Evolutionary conservation across 1,140 invertebrate species (phyloP).

Genomic region (Plectrocnemia conspersa): DNA sequence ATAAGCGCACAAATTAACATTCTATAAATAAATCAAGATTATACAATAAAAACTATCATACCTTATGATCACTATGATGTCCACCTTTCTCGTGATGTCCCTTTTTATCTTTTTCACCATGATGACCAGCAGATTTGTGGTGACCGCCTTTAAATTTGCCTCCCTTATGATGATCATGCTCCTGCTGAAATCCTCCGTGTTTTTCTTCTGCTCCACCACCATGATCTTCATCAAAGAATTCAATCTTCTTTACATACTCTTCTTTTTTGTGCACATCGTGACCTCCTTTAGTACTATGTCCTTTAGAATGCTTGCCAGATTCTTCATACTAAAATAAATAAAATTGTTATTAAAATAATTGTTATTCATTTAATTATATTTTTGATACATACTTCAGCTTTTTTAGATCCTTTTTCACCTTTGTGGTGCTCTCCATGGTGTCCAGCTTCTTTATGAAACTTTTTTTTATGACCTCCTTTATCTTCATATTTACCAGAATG

Average conservation of each 20-base stretch:
- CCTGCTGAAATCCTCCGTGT: constrained; percentile 56
- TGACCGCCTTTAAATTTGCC: constrained; percentile 47
- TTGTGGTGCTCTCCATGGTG: constrained; percentile 59
- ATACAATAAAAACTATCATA: constrained; percentile 30
- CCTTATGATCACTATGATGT: constrained; percentile 51
- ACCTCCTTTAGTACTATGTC: constrained; percentile 65
- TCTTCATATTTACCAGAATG: constrained; percentile 57
- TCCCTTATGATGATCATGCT: constrained; percentile 51
- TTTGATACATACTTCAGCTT: constrained; percentile 41
- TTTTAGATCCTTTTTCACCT: constrained; percentile 48
- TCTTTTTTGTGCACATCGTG: constrained; percentile 70
- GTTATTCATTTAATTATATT: neutral
- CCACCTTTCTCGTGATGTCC: constrained; percentile 55
- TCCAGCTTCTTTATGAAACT: constrained; percentile 56
- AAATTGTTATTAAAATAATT: constrained; percentile 1
- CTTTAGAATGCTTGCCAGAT: constrained; percentile 63
- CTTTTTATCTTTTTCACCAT: constrained; percentile 55
- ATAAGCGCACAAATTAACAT: neutral
- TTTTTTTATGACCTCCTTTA: constrained; percentile 58
- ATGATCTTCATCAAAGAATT: constrained; percentile 68
- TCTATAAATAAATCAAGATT: neutral
- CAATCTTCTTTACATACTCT: constrained; percentile 67
- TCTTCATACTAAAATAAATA: constrained; percentile 51
- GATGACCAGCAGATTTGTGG: constrained; percentile 47
- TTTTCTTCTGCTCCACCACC: constrained; percentile 61